These are phyloP conservation scores for Aselliscus stoliczkanus DNA, from an alignment of 2,797 vertebrate genomes.

Conservation along the genomic window DNA sequence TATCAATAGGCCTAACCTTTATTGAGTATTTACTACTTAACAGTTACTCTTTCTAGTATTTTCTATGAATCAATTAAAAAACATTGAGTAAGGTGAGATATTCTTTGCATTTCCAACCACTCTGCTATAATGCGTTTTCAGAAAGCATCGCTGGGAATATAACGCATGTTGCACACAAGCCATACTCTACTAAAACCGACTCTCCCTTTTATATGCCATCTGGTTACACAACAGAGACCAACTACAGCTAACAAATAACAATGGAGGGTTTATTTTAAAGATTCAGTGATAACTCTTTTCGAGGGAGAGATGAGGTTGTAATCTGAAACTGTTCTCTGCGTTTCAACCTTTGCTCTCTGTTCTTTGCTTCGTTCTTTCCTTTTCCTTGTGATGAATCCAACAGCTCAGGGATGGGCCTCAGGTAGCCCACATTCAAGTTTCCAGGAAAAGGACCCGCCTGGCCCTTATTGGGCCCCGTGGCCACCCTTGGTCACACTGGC, in stretches of 20 bases:
- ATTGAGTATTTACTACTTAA: neutral
- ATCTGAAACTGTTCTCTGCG: rapidly evolving
- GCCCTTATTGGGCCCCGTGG: neutral
- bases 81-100: neutral
- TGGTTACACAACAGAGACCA: neutral
- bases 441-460: neutral
- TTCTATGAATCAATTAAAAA: neutral
- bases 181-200: neutral
- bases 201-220: neutral
- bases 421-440: neutral
- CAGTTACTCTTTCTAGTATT: neutral
- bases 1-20: neutral
- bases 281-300: neutral
- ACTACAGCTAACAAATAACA: neutral
- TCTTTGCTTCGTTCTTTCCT: neutral
- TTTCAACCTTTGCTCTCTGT: neutral
- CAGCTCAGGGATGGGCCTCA: neutral
- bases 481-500: neutral
- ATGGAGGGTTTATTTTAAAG: neutral
- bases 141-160: too few relatives aligned
- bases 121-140: neutral
- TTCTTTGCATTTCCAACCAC: neutral
- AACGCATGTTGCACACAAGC: neutral
- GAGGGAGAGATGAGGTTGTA: rapidly evolving
- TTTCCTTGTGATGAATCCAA: neutral